These are phyloP conservation scores for Buteo buteo DNA, from an alignment of 2,113 vertebrate genomes.

Conservation along the genomic window DNA sequence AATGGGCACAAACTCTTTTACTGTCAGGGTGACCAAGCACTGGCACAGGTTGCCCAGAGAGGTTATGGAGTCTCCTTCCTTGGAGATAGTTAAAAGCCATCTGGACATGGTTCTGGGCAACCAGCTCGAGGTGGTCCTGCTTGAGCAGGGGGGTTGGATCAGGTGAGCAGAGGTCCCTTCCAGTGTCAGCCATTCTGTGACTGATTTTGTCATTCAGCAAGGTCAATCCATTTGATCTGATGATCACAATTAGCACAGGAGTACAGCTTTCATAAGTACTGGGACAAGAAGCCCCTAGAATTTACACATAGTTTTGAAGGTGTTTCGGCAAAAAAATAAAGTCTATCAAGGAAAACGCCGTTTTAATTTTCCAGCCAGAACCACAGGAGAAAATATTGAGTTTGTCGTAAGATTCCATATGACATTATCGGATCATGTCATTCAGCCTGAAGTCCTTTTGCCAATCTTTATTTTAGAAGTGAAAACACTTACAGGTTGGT, in stretches of 20 bases:
- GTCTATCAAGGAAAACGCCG: not conserved
- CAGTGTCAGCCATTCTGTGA: not conserved
- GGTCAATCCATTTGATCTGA: not conserved
- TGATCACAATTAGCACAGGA: not conserved
- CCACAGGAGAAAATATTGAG: not conserved
- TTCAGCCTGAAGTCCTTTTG: not conserved
- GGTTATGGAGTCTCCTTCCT: not conserved
- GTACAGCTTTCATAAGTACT: not conserved
- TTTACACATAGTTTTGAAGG: not conserved
- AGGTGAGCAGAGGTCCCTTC: not conserved
- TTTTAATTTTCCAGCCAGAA: not conserved
- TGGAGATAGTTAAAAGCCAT: not conserved
- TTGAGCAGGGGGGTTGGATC: not conserved
- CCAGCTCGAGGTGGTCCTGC: fast-evolving
- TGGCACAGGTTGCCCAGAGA: not conserved
- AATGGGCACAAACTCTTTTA: not conserved
- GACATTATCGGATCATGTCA: not conserved
- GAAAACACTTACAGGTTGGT: not conserved
- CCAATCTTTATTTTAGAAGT: not conserved
- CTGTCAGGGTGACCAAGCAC: fast-evolving
- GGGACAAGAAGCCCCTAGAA: not conserved
- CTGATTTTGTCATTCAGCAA: not conserved
- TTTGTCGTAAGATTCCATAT: not conserved
- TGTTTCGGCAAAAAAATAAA: not conserved
- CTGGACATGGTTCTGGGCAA: not conserved